phyloP scores from a whole-genome alignment of 2,797 vertebrate genomes.

The Lemur catta region DNA sequence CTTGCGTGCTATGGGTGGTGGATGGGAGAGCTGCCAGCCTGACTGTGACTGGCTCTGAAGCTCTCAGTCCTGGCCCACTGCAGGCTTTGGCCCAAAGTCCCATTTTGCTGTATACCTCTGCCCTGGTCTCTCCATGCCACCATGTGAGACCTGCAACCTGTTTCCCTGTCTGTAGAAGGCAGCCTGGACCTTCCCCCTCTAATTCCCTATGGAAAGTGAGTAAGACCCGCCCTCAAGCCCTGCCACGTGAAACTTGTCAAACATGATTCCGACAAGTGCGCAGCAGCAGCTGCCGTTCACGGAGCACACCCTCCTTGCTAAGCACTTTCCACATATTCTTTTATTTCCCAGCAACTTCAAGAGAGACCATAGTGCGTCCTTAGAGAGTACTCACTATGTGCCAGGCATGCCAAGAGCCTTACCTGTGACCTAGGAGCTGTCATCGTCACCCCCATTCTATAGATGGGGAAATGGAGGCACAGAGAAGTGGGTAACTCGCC shows the following conservation, averaged over 20 bases:
- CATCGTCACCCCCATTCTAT: background rate
- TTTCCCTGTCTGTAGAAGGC: background rate
- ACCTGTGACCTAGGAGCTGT: background rate
- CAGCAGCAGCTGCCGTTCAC: background rate
- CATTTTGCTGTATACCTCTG: background rate
- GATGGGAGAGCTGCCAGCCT: background rate
- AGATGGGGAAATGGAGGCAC: background rate
- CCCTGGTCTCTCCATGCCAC: background rate
- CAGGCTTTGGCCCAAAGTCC: background rate
- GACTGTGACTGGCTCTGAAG: background rate
- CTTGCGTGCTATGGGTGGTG: background rate
- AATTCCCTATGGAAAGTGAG: background rate
- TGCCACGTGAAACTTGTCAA: background rate
- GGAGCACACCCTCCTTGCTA: too few relatives aligned
- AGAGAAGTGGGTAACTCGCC: background rate
- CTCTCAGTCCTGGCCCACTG: background rate
- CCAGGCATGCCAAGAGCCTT: background rate
- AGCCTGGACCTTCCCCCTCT: background rate
- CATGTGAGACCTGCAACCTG: background rate
- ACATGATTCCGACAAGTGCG: fast-evolving
- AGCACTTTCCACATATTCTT: background rate
- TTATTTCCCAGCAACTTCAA: background rate
- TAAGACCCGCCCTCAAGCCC: background rate
- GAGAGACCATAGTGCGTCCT: background rate
- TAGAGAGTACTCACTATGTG: background rate